These are phyloP conservation scores for Tychaedon coryphoeus DNA, from an alignment of 2,113 vertebrate species.

Conservation along the genomic window DNA sequence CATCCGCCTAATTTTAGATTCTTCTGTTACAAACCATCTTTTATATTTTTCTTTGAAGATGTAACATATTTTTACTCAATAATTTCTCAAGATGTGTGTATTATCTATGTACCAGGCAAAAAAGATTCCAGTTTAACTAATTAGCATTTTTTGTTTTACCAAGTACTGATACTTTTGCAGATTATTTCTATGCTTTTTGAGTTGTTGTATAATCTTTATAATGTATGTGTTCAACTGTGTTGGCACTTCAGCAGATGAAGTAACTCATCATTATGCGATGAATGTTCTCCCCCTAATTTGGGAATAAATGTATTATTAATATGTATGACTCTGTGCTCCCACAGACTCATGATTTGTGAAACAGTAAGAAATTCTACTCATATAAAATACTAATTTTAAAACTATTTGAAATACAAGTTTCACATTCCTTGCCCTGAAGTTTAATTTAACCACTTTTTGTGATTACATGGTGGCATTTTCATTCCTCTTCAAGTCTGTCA, in stretches of 20 bases:
- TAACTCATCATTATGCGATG: not conserved
- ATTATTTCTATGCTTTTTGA: not conserved
- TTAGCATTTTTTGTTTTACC: not conserved
- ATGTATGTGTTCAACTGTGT: not conserved
- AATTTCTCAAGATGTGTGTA: not conserved
- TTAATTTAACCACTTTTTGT: not conserved
- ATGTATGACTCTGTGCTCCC: not conserved
- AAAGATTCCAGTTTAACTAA: not conserved
- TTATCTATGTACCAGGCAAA: not conserved
- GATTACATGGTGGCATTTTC: not conserved
- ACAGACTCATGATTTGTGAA: not conserved
- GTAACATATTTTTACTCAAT: not conserved
- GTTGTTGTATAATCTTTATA: not conserved
- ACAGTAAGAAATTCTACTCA: not conserved
- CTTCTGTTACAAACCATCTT: not conserved
- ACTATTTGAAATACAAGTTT: not conserved
- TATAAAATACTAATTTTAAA: not conserved
- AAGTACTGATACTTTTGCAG: not conserved
- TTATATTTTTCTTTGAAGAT: not conserved
- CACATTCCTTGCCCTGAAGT: not conserved
- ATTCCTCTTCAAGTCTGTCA: not conserved
- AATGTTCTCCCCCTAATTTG: not conserved
- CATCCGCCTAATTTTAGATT: not conserved
- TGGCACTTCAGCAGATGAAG: not conserved
- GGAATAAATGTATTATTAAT: conserved; percentile 3